These are phyloP conservation scores for Tragelaphus buxtoni DNA, from an alignment of 2,113 vertebrate genomes.

Conservation along the genomic window DNA sequence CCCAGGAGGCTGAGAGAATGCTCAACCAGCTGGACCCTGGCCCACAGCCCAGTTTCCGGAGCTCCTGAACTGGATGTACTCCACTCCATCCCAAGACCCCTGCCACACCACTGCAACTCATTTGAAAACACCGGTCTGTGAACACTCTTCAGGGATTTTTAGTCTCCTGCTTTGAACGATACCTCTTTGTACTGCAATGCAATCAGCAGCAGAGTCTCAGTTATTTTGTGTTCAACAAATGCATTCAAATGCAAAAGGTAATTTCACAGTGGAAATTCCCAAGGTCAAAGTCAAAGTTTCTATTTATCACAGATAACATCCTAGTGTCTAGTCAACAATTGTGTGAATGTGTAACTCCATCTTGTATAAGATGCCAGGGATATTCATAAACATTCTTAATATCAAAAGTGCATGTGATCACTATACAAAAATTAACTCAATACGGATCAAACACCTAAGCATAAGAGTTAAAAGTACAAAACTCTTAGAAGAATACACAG, in stretches of 20 bases:
- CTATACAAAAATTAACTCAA: neutral
- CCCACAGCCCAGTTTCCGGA: neutral
- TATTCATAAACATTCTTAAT: slow-evolving; percentile 50
- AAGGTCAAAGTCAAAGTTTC: neutral
- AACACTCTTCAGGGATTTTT: neutral
- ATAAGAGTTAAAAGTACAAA: neutral
- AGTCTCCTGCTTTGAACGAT: neutral
- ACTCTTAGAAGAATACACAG: neutral
- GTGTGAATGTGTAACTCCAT: slow-evolving; percentile 23
- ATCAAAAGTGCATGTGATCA: slow-evolving; percentile 52
- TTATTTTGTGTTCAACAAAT: neutral
- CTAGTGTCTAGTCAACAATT: slow-evolving; percentile 33
- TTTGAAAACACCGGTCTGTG: neutral
- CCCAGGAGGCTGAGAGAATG: neutral
- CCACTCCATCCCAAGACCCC: neutral
- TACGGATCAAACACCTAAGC: neutral
- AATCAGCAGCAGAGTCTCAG: neutral
- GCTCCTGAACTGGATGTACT: too few relatives aligned
- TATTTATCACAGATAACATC: slow-evolving; percentile 44
- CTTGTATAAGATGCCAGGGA: slow-evolving; percentile 59
- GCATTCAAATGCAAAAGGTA: neutral
- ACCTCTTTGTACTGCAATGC: neutral
- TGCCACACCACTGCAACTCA: neutral
- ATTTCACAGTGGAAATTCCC: slow-evolving; percentile 14
- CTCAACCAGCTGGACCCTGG: neutral